These are phyloP conservation scores for Agelaius phoeniceus DNA, from an alignment of 2,113 vertebrate genomes.

Conservation along the genomic window DNA sequence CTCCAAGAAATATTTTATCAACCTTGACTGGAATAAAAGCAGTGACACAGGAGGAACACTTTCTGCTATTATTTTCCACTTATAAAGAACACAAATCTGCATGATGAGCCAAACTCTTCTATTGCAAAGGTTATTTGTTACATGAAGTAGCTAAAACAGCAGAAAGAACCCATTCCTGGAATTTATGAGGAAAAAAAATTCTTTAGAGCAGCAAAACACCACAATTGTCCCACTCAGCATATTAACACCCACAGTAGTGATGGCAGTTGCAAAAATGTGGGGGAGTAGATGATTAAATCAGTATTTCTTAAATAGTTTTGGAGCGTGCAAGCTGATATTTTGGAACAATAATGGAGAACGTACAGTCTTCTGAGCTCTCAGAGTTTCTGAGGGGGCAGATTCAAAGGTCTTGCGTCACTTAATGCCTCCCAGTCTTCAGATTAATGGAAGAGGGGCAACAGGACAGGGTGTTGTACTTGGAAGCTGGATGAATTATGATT, in stretches of 20 bases:
- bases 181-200: neutral
- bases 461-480: neutral
- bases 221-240: neutral
- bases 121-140: neutral
- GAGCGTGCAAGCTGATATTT: neutral
- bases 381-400: neutral
- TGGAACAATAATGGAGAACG: fast-evolving
- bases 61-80: neutral
- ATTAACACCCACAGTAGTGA: neutral
- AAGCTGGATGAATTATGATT: neutral
- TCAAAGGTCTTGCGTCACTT: neutral
- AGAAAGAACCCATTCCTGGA: neutral
- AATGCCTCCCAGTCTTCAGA: neutral
- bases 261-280: neutral
- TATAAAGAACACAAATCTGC: neutral
- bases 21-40: neutral
- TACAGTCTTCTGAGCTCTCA: neutral
- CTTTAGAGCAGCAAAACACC: neutral
- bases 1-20: neutral
- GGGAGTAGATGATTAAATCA: neutral
- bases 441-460: neutral
- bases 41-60: neutral
- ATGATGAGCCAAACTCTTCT: neutral
- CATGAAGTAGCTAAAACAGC: neutral
- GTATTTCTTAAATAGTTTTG: constrained; percentile 23